A percentile compares a stretch with the other conserved stretches of the same genome.
phyloP scores from a whole-genome alignment of 2,888 invertebrate species.

The Drosophila putrida region DNA sequence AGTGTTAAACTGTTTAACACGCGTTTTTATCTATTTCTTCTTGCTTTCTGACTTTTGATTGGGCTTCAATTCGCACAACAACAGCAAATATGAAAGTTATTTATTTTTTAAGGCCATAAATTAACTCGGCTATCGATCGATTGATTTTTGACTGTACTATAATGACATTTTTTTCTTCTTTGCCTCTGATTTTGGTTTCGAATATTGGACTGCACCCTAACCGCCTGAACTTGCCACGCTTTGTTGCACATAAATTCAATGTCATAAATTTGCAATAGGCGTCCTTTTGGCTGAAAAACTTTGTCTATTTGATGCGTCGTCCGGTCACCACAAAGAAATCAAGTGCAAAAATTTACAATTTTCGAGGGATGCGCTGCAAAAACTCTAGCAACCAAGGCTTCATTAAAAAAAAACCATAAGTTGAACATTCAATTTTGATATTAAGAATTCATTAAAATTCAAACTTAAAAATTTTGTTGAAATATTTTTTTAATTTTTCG shows the following conservation, averaged over 20 bases:
- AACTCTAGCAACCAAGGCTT: slow-evolving; percentile 19
- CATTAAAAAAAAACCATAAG: too few relatives aligned
- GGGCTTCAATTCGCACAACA: slow-evolving; percentile 28
- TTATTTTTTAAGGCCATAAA: slow-evolving; percentile 32
- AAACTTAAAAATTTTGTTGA: too few relatives aligned
- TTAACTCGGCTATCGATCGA: slow-evolving; percentile 34
- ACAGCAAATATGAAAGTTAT: slow-evolving; percentile 2
- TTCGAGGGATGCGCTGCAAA: slow-evolving; percentile 23
- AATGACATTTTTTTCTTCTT: slow-evolving; percentile 9
- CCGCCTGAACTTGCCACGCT: slow-evolving; percentile 58
- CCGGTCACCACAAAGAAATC: slow-evolving; percentile 61
- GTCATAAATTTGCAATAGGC: slow-evolving; percentile 77
- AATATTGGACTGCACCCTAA: neutral
- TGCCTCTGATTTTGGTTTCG: neutral
- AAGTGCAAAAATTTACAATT: slow-evolving; percentile 54
- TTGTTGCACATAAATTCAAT: slow-evolving; percentile 75
- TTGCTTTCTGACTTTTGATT: slow-evolving; percentile 27
- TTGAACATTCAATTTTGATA: neutral
- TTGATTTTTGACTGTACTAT: slow-evolving; percentile 38
- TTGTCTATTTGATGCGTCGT: slow-evolving; percentile 73
- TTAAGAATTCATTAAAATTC: too few relatives aligned
- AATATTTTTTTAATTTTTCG: too few relatives aligned
- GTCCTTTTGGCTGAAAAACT: slow-evolving; percentile 67
- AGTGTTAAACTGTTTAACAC: slow-evolving; percentile 81
- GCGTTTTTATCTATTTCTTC: slow-evolving; percentile 51